Evolutionary conservation across 2,888 invertebrate genomes (phyloP).

Genomic region (Latrodectus elegans): DNA sequence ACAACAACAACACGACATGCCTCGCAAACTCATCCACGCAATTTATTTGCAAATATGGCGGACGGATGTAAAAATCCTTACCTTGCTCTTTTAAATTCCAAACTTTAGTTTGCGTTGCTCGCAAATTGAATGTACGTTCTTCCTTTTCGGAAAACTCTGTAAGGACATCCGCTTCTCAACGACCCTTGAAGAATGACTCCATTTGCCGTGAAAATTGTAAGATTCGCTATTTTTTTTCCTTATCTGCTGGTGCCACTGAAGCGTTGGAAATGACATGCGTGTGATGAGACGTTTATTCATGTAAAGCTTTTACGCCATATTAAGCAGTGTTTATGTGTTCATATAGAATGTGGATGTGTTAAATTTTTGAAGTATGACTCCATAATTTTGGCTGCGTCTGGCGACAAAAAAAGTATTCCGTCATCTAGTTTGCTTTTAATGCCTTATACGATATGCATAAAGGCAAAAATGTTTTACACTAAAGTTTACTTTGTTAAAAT

Average conservation of each 20-base stretch:
- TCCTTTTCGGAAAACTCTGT: neutral
- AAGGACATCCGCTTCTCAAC: conserved; percentile 33
- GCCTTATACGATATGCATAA: no score
- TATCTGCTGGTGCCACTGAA: neutral
- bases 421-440: no score
- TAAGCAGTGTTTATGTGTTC: conserved; percentile 54
- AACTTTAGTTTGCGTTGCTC: neutral
- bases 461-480: no score
- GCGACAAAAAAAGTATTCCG: no score
- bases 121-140: neutral
- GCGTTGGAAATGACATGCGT: conserved; percentile 12
- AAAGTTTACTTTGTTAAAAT: no score
- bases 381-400: no score
- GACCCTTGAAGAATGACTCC: conserved; percentile 38
- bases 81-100: neutral
- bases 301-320: conserved; percentile 40
- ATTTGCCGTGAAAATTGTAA: conserved; percentile 14
- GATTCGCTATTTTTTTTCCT: neutral
- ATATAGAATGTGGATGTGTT: conserved; percentile 6
- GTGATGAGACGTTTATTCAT: neutral
- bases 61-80: neutral
- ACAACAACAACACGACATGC: no score
- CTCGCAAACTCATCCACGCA: no score
- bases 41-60: neutral
- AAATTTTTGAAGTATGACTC: no score